phyloP scores from a whole-genome alignment of 2,888 invertebrate species.

The Schizaphis graminum region DNA sequence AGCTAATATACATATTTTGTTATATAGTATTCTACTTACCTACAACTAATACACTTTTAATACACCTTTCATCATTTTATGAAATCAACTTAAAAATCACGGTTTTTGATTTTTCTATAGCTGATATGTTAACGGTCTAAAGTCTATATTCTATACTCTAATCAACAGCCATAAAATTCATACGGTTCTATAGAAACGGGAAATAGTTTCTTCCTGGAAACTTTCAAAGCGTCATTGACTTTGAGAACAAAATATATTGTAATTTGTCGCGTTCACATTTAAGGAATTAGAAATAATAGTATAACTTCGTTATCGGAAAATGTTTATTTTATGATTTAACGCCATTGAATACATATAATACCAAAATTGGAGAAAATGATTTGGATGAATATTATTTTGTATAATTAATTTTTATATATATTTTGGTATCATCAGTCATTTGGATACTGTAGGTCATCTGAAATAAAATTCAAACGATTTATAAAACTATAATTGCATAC shows the following conservation, averaged over 20 bases:
- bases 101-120: neutral
- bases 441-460: neutral
- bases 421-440: neutral
- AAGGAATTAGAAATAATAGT: neutral
- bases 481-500: neutral
- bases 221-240: neutral
- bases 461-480: neutral
- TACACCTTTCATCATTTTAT: neutral
- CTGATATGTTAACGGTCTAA: neutral
- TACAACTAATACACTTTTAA: neutral
- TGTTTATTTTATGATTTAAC: neutral
- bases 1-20: neutral
- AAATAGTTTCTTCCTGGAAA: neutral
- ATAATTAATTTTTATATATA: neutral
- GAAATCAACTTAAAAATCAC: neutral
- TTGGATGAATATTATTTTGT: neutral
- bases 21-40: neutral
- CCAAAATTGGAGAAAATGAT: neutral
- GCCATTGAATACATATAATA: neutral
- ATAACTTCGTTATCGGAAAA: neutral
- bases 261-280: neutral
- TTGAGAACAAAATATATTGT: neutral
- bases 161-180: neutral
- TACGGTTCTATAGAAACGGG: neutral
- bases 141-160: neutral